Evolutionary conservation across 2,113 vertebrate genomes (phyloP).

Genomic region (Falco punctatus): DNA sequence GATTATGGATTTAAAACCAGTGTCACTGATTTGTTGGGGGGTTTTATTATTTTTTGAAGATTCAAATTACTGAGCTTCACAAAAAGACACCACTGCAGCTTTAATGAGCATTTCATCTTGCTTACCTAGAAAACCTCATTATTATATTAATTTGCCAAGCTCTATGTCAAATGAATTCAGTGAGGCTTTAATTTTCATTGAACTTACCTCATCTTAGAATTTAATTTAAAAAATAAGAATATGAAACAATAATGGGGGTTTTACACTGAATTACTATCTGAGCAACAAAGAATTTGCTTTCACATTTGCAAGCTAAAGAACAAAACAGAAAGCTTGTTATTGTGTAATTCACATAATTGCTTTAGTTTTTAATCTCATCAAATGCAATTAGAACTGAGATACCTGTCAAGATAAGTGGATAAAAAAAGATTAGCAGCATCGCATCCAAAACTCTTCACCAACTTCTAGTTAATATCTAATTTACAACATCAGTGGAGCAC

Average conservation of each 20-base stretch:
- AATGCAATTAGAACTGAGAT: constrained; percentile 2
- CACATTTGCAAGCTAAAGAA: not conserved
- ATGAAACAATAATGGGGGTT: not conserved
- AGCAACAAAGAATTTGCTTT: not conserved
- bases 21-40: not conserved
- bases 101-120: not conserved
- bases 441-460: constrained; percentile 4
- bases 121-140: not conserved
- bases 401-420: not conserved
- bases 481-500: not conserved
- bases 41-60: not conserved
- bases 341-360: not conserved
- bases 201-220: not conserved
- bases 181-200: not conserved
- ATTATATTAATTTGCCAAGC: not conserved
- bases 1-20: not conserved
- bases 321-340: not conserved
- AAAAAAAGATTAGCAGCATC: not conserved
- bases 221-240: not conserved
- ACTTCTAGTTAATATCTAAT: not conserved
- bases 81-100: not conserved
- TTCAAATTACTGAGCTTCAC: not conserved
- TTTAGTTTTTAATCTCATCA: constrained; percentile 17
- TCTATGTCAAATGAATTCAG: not conserved
- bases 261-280: not conserved